Evolutionary conservation across 1,140 invertebrate species (phyloP), one percentile per base, ranked within the genome.

Genomic region (Hyposmocoma kahamanoa): DNA sequence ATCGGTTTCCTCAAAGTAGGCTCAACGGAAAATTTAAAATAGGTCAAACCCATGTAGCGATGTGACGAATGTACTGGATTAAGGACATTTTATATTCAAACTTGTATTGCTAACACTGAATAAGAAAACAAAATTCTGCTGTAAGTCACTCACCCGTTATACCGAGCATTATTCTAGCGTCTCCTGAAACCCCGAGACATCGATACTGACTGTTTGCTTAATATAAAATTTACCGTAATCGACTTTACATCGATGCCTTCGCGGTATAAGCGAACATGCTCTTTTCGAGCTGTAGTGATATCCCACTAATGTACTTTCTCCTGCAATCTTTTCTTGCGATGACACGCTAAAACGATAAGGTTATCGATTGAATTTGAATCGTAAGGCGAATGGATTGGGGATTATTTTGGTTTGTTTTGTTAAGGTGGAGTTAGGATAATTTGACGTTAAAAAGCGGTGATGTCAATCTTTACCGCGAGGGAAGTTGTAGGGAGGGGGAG

Each of bases 391-490:
- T 4, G 45, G 26, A 46, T 54, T 77, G 69, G 45, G 64, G 78
- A 59, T 47, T 47, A 48, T 49, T 73, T 77, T 72, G 24, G 55
- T 56, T 59, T 72, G 63, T 43, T 34, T 44, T 36, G 38, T 44
- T 22, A 19, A 21, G 47, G 49, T 58, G 30, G 71, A 73, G 70
- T 73, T 84, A 75, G 60, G 73, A 79, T 79, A 79, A 81, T 77
- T 81, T 61, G 69, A 64, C 75, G 72, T 63, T 79, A 73, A 79
- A 72, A 72, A 67, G 65, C 63, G 43, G 62, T 61, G 72, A 83
- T 83, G 78, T 83, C 79, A 83, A 84, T 84, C 81, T 83, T 84
- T 83, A 83, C 83, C 75, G 77, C 62, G 76, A 80, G 72, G 79
- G 75, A 81, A 79, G 75, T 76, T 67, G 68, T 72, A 73, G 74